A percentile compares a stretch with the other conserved stretches of the same genome.
phyloP scores from a whole-genome alignment of 2,888 invertebrate species.

The Elegia similella region DNA sequence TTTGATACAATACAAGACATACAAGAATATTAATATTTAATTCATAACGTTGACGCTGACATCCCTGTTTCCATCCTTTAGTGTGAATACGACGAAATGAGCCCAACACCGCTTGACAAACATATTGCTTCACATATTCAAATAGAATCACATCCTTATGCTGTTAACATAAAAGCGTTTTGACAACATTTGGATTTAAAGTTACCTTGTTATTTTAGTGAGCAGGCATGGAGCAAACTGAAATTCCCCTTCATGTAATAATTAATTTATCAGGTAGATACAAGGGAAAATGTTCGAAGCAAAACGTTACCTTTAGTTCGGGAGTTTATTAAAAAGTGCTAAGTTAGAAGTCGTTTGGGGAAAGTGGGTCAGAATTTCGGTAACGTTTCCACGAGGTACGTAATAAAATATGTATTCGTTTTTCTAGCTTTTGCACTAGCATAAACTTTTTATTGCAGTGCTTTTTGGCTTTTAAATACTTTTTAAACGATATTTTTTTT shows the following conservation, averaged over 20 bases:
- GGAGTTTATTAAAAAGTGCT: neutral
- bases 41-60: slow-evolving; percentile 22
- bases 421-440: no score
- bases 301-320: slow-evolving; percentile 2
- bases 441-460: no score
- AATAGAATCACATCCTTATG: slow-evolving; percentile 21
- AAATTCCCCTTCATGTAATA: slow-evolving; percentile 24
- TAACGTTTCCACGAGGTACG: neutral
- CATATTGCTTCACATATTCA: slow-evolving; percentile 14
- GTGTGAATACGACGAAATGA: slow-evolving; percentile 38
- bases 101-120: slow-evolving; percentile 28
- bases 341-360: neutral
- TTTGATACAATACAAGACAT: no score
- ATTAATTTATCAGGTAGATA: slow-evolving; percentile 32
- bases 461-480: no score
- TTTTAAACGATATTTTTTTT: no score
- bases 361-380: neutral
- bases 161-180: neutral
- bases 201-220: neutral
- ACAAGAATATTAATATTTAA: no score
- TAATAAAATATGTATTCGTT: neutral
- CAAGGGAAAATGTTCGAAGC: slow-evolving; percentile 8
- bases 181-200: neutral
- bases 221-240: slow-evolving; percentile 20
- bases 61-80: slow-evolving; percentile 30